phyloP scores from a whole-genome alignment of 2,797 vertebrate genomes.

The Pogoniulus pusillus region DNA sequence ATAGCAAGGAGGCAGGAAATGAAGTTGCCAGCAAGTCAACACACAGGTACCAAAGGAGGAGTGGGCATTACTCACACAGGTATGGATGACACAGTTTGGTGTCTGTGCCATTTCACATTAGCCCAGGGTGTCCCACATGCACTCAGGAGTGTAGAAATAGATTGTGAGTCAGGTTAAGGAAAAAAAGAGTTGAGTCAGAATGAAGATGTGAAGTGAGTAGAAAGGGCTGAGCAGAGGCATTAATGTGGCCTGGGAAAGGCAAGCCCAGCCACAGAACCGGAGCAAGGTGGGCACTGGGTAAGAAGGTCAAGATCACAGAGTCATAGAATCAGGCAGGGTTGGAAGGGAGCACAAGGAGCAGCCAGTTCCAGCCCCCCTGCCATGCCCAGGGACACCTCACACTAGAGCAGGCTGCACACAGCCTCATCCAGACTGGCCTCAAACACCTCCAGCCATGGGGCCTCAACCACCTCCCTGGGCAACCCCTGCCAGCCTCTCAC shows the following conservation, averaged over 20 bases:
- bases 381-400: too few species aligned
- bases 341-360: too few species aligned
- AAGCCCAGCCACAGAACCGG: not conserved
- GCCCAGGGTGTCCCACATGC: not conserved
- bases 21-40: slow-evolving; percentile 5
- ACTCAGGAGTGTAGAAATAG: slow-evolving; percentile 31
- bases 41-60: not conserved
- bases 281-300: too few species aligned
- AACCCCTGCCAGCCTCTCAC: too few species aligned
- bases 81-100: slow-evolving; percentile 55
- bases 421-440: too few species aligned
- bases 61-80: slow-evolving; percentile 49
- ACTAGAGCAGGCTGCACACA: too few species aligned
- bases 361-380: too few species aligned
- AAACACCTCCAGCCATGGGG: too few species aligned
- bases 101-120: slow-evolving; percentile 29
- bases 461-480: too few species aligned
- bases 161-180: slow-evolving; percentile 42
- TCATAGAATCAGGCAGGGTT: too few species aligned
- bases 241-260: slow-evolving; percentile 17
- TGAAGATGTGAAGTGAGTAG: slow-evolving; percentile 45
- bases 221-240: slow-evolving; percentile 26
- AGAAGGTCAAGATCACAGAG: too few species aligned
- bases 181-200: slow-evolving; percentile 54
- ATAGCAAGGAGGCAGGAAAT: slow-evolving; percentile 1